Evolutionary conservation across 2,113 vertebrate genomes (phyloP).

Genomic region (Drymodes brunneopygia): DNA sequence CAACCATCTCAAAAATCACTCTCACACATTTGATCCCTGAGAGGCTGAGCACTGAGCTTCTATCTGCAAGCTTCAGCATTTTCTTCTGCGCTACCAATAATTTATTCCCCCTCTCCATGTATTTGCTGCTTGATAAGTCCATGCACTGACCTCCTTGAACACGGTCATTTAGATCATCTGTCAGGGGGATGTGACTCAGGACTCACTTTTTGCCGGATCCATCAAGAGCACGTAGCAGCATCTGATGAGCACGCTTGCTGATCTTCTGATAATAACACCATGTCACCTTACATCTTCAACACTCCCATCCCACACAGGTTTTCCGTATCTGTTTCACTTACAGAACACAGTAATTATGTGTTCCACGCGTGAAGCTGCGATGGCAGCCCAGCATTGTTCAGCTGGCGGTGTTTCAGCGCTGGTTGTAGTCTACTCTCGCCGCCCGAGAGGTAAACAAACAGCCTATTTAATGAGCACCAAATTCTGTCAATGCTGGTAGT

Average conservation of each 20-base stretch:
- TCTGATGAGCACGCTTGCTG: neutral
- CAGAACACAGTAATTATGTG: neutral
- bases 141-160: neutral
- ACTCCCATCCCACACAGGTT: neutral
- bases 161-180: neutral
- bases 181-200: neutral
- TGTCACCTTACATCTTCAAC: conserved; percentile 3
- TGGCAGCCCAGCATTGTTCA: neutral
- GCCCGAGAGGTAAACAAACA: conserved; percentile 43
- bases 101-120: rapidly evolving
- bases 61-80: neutral
- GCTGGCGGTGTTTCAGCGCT: neutral
- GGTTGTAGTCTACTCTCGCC: neutral
- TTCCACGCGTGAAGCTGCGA: neutral
- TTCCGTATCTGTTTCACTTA: neutral
- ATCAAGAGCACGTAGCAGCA: neutral
- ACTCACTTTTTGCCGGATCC: neutral
- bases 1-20: neutral
- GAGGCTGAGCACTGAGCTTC: neutral
- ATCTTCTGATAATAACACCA: neutral
- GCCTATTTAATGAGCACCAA: conserved; percentile 39
- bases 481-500: conserved; percentile 44
- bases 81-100: neutral
- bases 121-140: neutral
- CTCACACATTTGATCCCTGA: neutral